Evolutionary conservation across 2,113 vertebrate species (phyloP).

Genomic region (Rhinolophus sinicus): DNA sequence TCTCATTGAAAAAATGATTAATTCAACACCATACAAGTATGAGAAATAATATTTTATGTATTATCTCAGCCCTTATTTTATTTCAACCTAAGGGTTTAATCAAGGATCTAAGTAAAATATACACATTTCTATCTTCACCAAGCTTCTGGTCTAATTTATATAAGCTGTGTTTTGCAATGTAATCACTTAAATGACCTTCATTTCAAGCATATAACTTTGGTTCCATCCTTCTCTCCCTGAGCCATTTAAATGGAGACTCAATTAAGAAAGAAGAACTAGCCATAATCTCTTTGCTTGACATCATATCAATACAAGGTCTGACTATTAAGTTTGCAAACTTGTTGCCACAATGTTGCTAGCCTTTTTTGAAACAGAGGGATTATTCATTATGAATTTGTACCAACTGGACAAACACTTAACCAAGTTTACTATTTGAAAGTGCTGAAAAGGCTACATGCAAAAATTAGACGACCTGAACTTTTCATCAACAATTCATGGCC

Average conservation of each 20-base stretch:
- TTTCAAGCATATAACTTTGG: not conserved
- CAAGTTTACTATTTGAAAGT: too few relatives aligned
- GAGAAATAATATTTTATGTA: not conserved
- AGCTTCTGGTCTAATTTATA: not conserved
- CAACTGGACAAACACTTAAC: too few relatives aligned
- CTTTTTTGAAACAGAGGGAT: too few relatives aligned
- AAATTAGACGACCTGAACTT: too few relatives aligned
- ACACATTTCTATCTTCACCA: not conserved
- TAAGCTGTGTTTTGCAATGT: not conserved
- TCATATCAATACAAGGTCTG: not conserved
- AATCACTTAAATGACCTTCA: not conserved
- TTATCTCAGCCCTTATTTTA: not conserved
- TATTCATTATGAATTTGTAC: too few relatives aligned
- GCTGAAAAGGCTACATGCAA: too few relatives aligned
- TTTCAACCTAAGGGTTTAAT: not conserved
- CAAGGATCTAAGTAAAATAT: not conserved
- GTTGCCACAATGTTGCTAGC: too few relatives aligned
- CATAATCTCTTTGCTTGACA: not conserved
- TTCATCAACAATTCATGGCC: too few relatives aligned
- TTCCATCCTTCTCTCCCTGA: not conserved
- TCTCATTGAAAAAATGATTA: slow-evolving; percentile 24
- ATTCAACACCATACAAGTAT: not conserved
- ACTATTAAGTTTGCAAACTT: too few relatives aligned
- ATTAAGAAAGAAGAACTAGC: not conserved
- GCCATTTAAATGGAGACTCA: not conserved